phyloP scores from a whole-genome alignment of 2,113 vertebrate species.

The Plestiodon gilberti region DNA sequence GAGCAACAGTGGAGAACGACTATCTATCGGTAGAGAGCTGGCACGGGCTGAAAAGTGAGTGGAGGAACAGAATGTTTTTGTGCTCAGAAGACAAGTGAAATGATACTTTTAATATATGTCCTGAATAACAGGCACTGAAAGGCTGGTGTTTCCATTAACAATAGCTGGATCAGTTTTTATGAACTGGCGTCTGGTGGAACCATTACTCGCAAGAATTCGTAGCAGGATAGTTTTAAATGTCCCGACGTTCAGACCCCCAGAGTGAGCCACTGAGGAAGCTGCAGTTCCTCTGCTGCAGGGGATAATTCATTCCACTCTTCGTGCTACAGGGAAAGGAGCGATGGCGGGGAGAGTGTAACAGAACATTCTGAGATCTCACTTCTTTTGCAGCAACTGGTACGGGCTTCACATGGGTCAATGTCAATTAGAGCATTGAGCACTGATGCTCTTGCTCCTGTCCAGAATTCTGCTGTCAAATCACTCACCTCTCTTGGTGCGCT shows the following conservation, averaged over 20 bases:
- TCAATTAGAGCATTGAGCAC: too few species aligned
- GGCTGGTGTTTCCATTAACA: slow-evolving; percentile 71
- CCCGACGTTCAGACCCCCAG: slow-evolving; percentile 37
- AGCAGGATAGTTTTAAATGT: slow-evolving; percentile 42
- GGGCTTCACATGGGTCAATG: not conserved
- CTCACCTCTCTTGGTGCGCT: too few species aligned
- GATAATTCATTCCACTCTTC: slow-evolving; percentile 53
- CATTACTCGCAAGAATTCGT: slow-evolving; percentile 65
- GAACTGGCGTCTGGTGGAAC: slow-evolving; percentile 62
- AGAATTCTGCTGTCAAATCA: too few species aligned
- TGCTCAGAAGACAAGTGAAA: slow-evolving; percentile 57
- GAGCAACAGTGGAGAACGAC: slow-evolving; percentile 29
- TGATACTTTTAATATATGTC: slow-evolving; percentile 42
- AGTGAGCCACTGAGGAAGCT: slow-evolving; percentile 9
- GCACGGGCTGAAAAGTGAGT: slow-evolving; percentile 33
- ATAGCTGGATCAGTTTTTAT: slow-evolving; percentile 55
- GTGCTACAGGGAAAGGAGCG: slow-evolving; percentile 38
- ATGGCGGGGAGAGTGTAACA: slow-evolving; percentile 16
- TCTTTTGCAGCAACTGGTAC: not conserved
- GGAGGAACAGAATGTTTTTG: slow-evolving; percentile 49
- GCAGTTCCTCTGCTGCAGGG: slow-evolving; percentile 28
- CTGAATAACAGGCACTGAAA: slow-evolving; percentile 60
- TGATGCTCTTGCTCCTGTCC: too few species aligned
- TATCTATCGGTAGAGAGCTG: slow-evolving; percentile 14
- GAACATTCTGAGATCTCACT: not conserved